phyloP scores from a whole-genome alignment of 2,797 vertebrate genomes.

The Pangasius mekongensis region DNA sequence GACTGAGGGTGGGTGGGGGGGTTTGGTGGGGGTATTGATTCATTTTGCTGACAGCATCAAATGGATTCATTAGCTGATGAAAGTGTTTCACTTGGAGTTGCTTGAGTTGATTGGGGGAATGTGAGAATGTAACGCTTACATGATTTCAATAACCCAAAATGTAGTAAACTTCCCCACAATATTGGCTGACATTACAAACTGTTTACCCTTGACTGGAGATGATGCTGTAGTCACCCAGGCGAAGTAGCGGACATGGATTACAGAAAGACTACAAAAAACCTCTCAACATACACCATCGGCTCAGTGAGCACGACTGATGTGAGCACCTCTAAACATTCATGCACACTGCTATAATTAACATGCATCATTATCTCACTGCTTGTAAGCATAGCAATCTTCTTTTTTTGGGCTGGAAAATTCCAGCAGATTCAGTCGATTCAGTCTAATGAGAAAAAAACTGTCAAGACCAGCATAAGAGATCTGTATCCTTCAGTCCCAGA shows the following conservation, averaged over 20 bases:
- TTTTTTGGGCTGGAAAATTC: not conserved
- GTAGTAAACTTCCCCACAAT: not conserved
- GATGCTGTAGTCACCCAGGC: not conserved
- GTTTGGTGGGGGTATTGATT: conserved; percentile 42
- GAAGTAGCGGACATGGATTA: not conserved
- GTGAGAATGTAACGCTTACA: not conserved
- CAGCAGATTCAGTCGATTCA: not conserved
- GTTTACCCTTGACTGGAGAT: conserved; percentile 15
- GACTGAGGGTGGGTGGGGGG: conserved; percentile 27
- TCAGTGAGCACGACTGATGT: not conserved
- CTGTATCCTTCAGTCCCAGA: not conserved
- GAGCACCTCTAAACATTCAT: not conserved
- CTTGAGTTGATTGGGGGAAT: not conserved
- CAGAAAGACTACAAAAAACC: not conserved
- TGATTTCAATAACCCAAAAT: not conserved
- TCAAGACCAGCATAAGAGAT: conserved; percentile 1
- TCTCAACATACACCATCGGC: not conserved
- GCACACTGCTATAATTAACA: conserved; percentile 18
- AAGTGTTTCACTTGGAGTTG: conserved; percentile 47
- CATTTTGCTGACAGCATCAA: conserved; percentile 64
- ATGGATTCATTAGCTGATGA: conserved; percentile 50
- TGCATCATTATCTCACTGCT: conserved; percentile 8
- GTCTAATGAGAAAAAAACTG: not conserved
- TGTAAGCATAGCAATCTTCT: not conserved
- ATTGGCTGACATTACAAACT: conserved; percentile 8